A percentile compares a stretch with the other conserved stretches of the same genome.
Evolutionary conservation across 2,113 vertebrate genomes (phyloP).

Genomic region (Hipposideros armiger): DNA sequence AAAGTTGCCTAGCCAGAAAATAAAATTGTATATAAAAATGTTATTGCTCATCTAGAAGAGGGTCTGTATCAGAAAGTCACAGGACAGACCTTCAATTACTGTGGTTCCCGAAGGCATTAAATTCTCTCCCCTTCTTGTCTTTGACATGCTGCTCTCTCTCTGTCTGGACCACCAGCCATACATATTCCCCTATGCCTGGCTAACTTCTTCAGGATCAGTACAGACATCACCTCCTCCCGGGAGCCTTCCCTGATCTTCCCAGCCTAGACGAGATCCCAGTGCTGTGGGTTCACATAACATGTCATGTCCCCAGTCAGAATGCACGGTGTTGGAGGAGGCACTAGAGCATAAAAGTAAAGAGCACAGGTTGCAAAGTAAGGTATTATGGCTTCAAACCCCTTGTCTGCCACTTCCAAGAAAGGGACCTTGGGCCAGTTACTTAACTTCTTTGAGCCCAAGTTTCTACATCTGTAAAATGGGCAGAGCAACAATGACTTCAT

Average conservation of each 20-base stretch:
- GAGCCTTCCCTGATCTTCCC: neutral
- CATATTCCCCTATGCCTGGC: too few relatives aligned
- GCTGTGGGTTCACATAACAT: neutral
- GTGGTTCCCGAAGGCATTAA: neutral
- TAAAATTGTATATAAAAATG: neutral
- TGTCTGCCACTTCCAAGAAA: neutral
- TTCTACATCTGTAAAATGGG: neutral
- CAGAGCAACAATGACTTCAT: neutral
- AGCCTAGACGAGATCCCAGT: neutral
- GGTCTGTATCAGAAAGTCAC: neutral
- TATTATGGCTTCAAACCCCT: neutral
- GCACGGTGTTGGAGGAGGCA: neutral
- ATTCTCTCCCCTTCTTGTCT: neutral
- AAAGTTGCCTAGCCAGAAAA: conserved; percentile 44
- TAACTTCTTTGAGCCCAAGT: neutral
- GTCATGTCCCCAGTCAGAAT: neutral
- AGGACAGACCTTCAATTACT: neutral
- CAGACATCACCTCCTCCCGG: neutral
- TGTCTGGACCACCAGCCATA: neutral
- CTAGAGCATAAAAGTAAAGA: neutral
- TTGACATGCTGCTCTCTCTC: neutral
- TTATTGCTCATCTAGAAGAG: conserved; percentile 1
- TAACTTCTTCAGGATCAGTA: neutral
- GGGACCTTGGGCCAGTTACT: neutral
- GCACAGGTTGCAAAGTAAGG: neutral